These are phyloP conservation scores for Campylomormyrus numenius DNA, from an alignment of 2,113 vertebrate genomes.

Conservation along the genomic window DNA sequence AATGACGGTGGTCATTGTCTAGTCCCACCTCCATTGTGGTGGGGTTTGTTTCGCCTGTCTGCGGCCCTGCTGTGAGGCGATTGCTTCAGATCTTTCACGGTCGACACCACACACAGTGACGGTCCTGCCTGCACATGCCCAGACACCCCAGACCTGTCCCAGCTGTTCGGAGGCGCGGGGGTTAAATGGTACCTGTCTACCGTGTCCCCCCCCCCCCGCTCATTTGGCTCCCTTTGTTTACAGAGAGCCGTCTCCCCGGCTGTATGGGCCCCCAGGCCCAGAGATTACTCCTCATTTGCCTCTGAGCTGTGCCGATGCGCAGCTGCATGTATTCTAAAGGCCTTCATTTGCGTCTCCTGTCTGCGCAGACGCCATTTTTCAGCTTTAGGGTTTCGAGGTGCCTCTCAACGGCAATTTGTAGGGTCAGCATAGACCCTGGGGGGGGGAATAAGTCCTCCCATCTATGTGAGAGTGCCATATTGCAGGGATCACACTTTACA, in stretches of 20 bases:
- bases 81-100: background rate
- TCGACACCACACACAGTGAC: background rate
- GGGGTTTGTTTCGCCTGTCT: background rate
- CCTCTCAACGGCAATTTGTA: background rate
- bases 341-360: background rate
- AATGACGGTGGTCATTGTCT: background rate
- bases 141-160: background rate
- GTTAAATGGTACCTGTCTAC: slow-evolving; percentile 48
- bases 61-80: background rate
- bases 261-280: slow-evolving; percentile 21
- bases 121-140: background rate
- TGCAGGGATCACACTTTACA: background rate
- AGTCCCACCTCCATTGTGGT: background rate
- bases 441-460: background rate
- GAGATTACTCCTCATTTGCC: slow-evolving; percentile 34
- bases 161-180: slow-evolving; percentile 37
- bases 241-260: slow-evolving; percentile 54
- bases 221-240: slow-evolving; percentile 65
- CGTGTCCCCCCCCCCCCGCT: slow-evolving; percentile 10
- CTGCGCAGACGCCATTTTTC: background rate
- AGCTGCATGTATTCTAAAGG: slow-evolving; percentile 29
- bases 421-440: background rate
- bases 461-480: background rate
- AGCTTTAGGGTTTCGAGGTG: background rate
- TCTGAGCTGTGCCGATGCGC: slow-evolving; percentile 32